These are phyloP conservation scores for Camponotus pennsylvanicus DNA, from an alignment of 1,140 invertebrate genomes.

Conservation along the genomic window DNA sequence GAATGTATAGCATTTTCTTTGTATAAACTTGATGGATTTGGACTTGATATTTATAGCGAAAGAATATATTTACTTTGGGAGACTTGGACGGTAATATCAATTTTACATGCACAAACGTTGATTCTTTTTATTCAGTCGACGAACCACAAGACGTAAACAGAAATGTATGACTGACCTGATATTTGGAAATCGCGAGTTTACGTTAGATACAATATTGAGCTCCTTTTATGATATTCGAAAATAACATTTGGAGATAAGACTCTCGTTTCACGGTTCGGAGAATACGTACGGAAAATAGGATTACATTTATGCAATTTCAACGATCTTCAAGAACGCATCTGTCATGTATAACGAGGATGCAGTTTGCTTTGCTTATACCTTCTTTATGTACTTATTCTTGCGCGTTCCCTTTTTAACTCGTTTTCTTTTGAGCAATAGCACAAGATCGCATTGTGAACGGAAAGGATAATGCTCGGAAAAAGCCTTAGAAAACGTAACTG, in stretches of 20 bases:
- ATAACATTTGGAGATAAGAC: slow-evolving; percentile 56
- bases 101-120: slow-evolving; percentile 29
- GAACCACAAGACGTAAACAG: slow-evolving; percentile 11
- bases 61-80: neutral
- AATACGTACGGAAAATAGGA: slow-evolving; percentile 35
- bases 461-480: slow-evolving; percentile 26
- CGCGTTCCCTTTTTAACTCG: slow-evolving; percentile 10
- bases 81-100: slow-evolving; percentile 39
- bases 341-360: slow-evolving; percentile 40
- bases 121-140: slow-evolving; percentile 31
- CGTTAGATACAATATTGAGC: slow-evolving; percentile 19
- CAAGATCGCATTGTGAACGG: slow-evolving; percentile 21
- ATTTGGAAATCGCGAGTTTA: slow-evolving; percentile 13
- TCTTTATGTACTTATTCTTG: slow-evolving; percentile 42
- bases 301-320: slow-evolving; percentile 56
- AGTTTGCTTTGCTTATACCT: slow-evolving; percentile 37
- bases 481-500: slow-evolving; percentile 24
- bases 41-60: neutral
- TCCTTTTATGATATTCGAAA: slow-evolving; percentile 44
- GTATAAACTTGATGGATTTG: neutral
- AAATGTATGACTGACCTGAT: slow-evolving; percentile 33
- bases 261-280: slow-evolving; percentile 38
- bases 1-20: neutral
- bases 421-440: slow-evolving; percentile 22
- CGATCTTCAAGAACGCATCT: slow-evolving; percentile 47